Evolutionary conservation across 2,113 vertebrate species (phyloP).

Genomic region (Dicentrarchus labrax): DNA sequence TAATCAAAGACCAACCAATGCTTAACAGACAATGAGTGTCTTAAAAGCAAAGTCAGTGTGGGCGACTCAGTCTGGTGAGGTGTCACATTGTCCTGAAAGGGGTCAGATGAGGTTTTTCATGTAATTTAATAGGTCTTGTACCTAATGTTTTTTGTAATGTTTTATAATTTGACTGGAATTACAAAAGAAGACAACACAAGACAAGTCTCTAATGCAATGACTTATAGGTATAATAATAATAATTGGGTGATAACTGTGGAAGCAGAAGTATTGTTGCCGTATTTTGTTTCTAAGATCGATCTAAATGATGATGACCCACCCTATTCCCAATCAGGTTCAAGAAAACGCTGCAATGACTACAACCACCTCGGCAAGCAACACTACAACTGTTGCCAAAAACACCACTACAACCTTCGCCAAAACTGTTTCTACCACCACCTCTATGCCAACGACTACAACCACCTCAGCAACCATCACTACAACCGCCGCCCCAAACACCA

Average conservation of each 20-base stretch:
- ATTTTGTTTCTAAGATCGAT: neutral
- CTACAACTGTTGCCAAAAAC: fast-evolving
- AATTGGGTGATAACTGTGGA: neutral
- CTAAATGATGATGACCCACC: neutral
- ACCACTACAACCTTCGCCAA: too few species aligned
- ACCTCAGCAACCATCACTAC: neutral
- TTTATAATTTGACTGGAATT: neutral
- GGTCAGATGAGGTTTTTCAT: neutral
- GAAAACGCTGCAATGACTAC: neutral
- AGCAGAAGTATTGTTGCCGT: neutral
- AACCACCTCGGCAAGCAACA: neutral
- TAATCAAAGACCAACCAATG: too few species aligned
- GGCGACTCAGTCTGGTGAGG: neutral
- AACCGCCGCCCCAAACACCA: too few species aligned
- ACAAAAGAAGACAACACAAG: too few species aligned
- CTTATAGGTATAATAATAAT: neutral
- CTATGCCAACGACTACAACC: neutral
- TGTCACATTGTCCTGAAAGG: conserved; percentile 1
- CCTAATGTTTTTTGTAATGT: neutral
- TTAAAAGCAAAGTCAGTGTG: neutral
- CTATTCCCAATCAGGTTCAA: neutral
- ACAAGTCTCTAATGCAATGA: neutral
- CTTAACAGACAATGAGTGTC: neutral
- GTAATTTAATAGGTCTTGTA: neutral
- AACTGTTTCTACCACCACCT: fast-evolving